Base-by-base conservation (phyloP, 1,140 invertebrate genomes). In the Teleogryllus occipitalis region DNA sequence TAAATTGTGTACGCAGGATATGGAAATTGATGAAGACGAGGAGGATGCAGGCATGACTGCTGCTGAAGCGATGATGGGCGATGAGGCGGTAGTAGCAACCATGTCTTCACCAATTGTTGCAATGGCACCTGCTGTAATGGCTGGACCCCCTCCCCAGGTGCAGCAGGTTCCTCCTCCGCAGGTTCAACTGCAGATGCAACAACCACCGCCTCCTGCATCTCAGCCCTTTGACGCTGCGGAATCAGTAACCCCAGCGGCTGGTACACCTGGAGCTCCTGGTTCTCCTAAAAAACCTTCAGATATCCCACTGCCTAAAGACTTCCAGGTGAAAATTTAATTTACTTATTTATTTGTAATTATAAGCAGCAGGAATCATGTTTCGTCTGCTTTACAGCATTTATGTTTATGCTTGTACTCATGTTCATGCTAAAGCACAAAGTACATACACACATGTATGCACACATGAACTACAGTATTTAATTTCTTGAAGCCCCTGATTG, bases 281-380 rank as follows among this genome's bases (percentile, higher is more conserved):
- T 47, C 65, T n/a, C 76, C 74, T 10, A 81, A 81, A 74, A 81
- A 81, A 46, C 27, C 76, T 10, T 39, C 54, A 22, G 80, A 81
- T 18, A 79, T 79, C 79, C 80, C 80, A 22, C 81, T 91, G 10
- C 90, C 90, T 0, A 88, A 90, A 80, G 92, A 93, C 85, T 86
- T 93, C 75, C 91, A 92, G 82, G 91, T 27, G 54, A 65, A 18
- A 14, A 10, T 14, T 65, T 18, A 65, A 65, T 65, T 39, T 39
- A 39, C 27, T 39, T 39, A 39, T 39, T 39, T 39, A 39, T 5
- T 39, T 39, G 27, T 39, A 39, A 39, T 39, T 39, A 1, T 39
- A 39, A 39, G 27, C 27, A 1, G 5, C 5, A 5, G 27, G 1
- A 39, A 39, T 39, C 27, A 39, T 39, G 27, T 39, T 39, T 39